These are phyloP conservation scores for Esox lucius DNA, from an alignment of 2,797 vertebrate species.

Conservation along the genomic window DNA sequence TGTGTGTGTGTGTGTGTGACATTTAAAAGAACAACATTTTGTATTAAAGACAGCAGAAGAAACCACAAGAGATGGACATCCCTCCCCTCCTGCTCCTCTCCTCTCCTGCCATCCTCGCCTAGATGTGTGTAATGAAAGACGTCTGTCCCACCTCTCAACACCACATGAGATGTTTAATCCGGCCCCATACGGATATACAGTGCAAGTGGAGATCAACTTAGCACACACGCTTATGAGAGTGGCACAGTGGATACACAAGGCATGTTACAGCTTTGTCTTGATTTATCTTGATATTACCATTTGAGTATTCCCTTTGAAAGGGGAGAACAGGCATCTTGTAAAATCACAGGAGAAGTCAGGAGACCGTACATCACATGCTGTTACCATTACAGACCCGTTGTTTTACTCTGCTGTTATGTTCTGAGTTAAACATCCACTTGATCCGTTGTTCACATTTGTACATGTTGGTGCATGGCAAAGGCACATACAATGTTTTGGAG, in stretches of 20 bases:
- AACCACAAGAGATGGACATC: conserved; percentile 36
- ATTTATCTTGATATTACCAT: conserved; percentile 76
- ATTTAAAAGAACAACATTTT: neutral
- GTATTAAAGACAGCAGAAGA: conserved; percentile 1
- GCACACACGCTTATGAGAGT: conserved; percentile 61
- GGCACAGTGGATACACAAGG: conserved; percentile 69
- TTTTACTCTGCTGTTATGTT: conserved; percentile 58
- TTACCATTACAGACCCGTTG: conserved; percentile 69
- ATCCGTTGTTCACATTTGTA: conserved; percentile 60
- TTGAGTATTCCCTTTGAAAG: conserved; percentile 81
- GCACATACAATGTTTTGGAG: conserved; percentile 24
- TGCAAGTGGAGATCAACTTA: conserved; percentile 72
- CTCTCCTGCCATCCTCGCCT: conserved; percentile 32
- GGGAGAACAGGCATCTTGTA: conserved; percentile 71
- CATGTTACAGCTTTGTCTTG: conserved; percentile 75
- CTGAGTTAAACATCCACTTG: conserved; percentile 35
- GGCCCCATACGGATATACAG: conserved; percentile 32
- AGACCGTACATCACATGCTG: conserved; percentile 68
- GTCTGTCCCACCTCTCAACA: conserved; percentile 44
- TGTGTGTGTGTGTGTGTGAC: neutral
- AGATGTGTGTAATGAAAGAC: conserved; percentile 40
- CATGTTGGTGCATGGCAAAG: conserved; percentile 49
- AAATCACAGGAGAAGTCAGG: conserved; percentile 77
- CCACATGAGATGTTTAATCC: conserved; percentile 48
- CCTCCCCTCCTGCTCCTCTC: conserved; percentile 36